A percentile compares a stretch with the other conserved stretches of the same genome.
Conservation (phyloP, 2,797 vertebrate species). For the Thamnophis elegans region DNA sequence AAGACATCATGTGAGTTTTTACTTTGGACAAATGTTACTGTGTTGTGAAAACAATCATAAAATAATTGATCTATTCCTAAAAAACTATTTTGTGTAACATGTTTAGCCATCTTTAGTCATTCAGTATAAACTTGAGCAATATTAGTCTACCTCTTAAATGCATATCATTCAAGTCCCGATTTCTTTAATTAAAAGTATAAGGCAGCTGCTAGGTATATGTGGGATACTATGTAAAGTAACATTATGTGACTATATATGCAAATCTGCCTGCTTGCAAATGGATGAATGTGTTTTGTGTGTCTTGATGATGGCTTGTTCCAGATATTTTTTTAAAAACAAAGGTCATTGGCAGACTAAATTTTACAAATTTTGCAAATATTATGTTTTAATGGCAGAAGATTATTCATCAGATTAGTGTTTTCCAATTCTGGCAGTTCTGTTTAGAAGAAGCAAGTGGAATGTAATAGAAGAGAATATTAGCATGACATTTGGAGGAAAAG, state of each 20-base stretch:
- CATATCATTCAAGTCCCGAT: not conserved
- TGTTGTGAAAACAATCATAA: not conserved
- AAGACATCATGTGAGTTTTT: not conserved
- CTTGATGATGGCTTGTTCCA: not conserved
- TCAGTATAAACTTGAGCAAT: not conserved
- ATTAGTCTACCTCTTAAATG: not conserved
- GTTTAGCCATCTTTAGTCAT: not conserved
- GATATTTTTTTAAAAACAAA: not conserved
- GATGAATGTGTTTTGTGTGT: not conserved
- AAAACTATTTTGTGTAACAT: accelerated
- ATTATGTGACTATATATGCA: not conserved
- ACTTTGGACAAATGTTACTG: not conserved
- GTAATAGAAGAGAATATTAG: not conserved
- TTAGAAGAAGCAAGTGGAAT: not conserved
- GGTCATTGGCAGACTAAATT: constrained; percentile 19
- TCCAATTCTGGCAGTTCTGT: not conserved
- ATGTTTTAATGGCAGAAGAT: not conserved
- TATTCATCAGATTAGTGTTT: not conserved
- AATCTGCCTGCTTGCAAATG: not conserved
- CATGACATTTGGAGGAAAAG: not conserved
- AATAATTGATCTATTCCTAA: not conserved
- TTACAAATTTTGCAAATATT: not conserved
- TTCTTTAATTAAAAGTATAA: not conserved
- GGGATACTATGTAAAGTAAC: not conserved
- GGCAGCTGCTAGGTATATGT: not conserved